Percentiles rank a stretch among this genome's conserved stretches.
phyloP scores from a whole-genome alignment of 2,888 invertebrate genomes.

The Drymonia ruficornis region DNA sequence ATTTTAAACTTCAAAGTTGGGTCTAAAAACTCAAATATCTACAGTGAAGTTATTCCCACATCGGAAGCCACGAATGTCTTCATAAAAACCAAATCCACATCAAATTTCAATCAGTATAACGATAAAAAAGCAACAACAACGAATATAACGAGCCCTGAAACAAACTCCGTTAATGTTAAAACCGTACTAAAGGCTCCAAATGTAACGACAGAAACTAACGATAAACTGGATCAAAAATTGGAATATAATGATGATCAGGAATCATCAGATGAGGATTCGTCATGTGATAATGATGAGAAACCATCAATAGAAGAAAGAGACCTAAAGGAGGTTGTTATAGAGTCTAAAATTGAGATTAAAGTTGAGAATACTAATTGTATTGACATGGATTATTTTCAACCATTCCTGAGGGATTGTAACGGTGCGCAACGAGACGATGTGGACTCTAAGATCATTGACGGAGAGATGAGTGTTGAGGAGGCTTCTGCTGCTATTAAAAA shows the following conservation, averaged over 20 bases:
- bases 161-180: background rate
- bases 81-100: background rate
- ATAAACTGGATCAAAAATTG: background rate
- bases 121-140: too few relatives aligned
- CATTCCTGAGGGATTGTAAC: constrained; percentile 59
- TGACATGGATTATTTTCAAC: constrained; percentile 37
- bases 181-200: background rate
- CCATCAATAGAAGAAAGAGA: background rate
- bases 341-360: constrained; percentile 28
- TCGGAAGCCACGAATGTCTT: background rate
- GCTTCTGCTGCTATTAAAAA: constrained; percentile 51
- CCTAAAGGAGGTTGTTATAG: background rate
- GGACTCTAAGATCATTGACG: constrained; percentile 45
- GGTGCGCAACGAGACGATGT: constrained; percentile 48
- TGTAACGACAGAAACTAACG: background rate
- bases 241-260: constrained; percentile 15
- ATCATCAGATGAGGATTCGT: constrained; percentile 12
- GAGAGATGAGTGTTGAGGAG: constrained; percentile 52
- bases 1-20: background rate
- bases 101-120: too few relatives aligned
- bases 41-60: background rate
- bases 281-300: background rate
- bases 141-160: too few relatives aligned
- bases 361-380: constrained; percentile 33
- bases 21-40: background rate